These are phyloP conservation scores for Ptilodon capucinus DNA, from an alignment of 2,888 invertebrate genomes.

Conservation along the genomic window DNA sequence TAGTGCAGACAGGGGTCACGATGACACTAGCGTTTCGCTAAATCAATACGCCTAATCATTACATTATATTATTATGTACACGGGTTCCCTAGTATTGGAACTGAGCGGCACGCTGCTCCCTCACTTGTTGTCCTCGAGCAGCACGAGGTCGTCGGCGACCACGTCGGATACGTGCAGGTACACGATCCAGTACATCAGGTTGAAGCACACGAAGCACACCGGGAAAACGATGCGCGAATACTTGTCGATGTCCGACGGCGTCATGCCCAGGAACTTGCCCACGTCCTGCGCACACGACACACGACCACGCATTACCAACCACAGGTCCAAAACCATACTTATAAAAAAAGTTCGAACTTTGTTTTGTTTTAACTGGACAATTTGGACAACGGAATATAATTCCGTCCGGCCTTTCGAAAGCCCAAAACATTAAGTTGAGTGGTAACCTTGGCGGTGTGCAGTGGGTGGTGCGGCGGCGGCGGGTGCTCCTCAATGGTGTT, in stretches of 20 bases:
- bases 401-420: too few relatives aligned
- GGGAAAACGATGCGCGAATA: slow-evolving; percentile 98
- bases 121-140: slow-evolving; percentile 81
- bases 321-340: too few relatives aligned
- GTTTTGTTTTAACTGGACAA: too few relatives aligned
- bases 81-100: slow-evolving; percentile 1
- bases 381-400: too few relatives aligned
- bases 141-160: slow-evolving; percentile 93
- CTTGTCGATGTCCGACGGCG: slow-evolving; percentile 98
- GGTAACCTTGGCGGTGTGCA: slow-evolving; percentile 89
- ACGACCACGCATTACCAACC: background rate
- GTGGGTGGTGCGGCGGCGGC: slow-evolving; percentile 84
- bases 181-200: slow-evolving; percentile 98
- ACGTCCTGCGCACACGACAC: slow-evolving; percentile 81
- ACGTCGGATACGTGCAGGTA: slow-evolving; percentile 96
- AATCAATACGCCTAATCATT: slow-evolving; percentile 15
- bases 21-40: slow-evolving; percentile 36
- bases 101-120: background rate
- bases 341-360: too few relatives aligned
- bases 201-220: slow-evolving; percentile 98
- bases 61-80: slow-evolving; percentile 26
- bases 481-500: slow-evolving; percentile 86
- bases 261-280: slow-evolving; percentile 93
- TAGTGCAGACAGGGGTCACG: slow-evolving; percentile 14
- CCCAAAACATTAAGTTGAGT: too few relatives aligned